A percentile compares a stretch with the other conserved stretches of the same genome.
These are phyloP conservation scores for Gymnosoma rotundatum DNA, from an alignment of 2,888 invertebrate genomes.

Conservation along the genomic window DNA sequence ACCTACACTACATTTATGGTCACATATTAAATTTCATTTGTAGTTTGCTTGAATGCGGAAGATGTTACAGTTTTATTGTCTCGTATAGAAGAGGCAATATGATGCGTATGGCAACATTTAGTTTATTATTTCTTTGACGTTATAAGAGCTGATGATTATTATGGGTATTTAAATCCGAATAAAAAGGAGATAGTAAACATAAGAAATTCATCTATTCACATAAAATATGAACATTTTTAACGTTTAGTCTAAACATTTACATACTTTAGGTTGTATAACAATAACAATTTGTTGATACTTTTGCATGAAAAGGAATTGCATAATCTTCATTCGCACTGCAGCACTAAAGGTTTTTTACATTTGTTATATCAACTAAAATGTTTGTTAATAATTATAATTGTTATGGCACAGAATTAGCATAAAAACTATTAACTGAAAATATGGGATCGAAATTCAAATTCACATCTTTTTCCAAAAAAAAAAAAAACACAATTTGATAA, in stretches of 20 bases:
- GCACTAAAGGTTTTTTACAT: constrained; percentile 1
- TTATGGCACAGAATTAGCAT: background rate
- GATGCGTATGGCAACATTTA: constrained; percentile 65
- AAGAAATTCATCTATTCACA: constrained; percentile 50
- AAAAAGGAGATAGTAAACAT: constrained; percentile 3
- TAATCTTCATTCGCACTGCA: constrained; percentile 40
- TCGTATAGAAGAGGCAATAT: constrained; percentile 33
- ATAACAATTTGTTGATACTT: constrained; percentile 11
- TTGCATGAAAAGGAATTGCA: constrained; percentile 10
- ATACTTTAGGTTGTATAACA: background rate
- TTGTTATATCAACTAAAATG: background rate
- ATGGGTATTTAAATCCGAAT: constrained; percentile 22
- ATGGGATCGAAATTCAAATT: no score
- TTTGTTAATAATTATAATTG: background rate
- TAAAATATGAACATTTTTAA: constrained; percentile 48
- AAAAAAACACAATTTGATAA: no score
- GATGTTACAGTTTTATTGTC: constrained; percentile 60
- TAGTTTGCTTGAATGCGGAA: constrained; percentile 63
- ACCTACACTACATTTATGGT: background rate
- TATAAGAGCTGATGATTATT: constrained; percentile 35
- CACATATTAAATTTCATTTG: constrained; percentile 34
- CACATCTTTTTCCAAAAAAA: no score
- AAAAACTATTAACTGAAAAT: background rate
- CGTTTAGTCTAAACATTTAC: constrained; percentile 10
- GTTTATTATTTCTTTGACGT: constrained; percentile 8